Evolutionary conservation across 2,888 invertebrate species (phyloP), one percentile per base, ranked within the genome.

Genomic region (Ischnus inquisitorius): DNA sequence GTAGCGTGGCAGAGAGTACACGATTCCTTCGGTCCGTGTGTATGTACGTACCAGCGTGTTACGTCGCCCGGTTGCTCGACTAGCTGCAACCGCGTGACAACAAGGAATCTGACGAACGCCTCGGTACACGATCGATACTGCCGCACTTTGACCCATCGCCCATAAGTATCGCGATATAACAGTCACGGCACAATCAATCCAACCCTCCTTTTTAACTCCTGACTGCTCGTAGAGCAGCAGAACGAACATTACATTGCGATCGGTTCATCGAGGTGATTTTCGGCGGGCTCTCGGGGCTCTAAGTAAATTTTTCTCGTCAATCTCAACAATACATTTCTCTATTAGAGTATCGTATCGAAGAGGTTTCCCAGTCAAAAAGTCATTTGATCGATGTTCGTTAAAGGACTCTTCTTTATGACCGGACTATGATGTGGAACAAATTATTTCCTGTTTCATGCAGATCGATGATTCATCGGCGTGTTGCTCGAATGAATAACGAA

Each of bases 51-150:
- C 72, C 78, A 74, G 43, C 78, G 69, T 65, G 78, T 82, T 79
- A 71, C 78, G 74, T 60, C 39, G 34, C 64, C 68, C 68, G 77
- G 69, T 77, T 83, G 51, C 77, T 75, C 75, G 64, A 65, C 75
- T 69, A 16, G 34, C 65, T 57, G 71, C 57, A 65, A 71, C 65
- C 64, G 69, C 64, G 41, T 72, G 75, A 80, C 80, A 83, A 78
- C 77, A 71, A 69, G 83, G 74, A 83, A 85, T 83, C 77, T 80
- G 75, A 83, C 72, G 77, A 82, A 82, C 77, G 57, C 43, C 81
- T 62, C 14, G 43, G 57, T 75, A 71, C 64, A 78, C 60, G 67
- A 78, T 84, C 81, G 77, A 84, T 75, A 48, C 43, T 71, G 57
- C 34, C 6, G 25, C 28, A 69, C 60, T 75, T 48, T n/a, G 65